Evolutionary conservation across 2,888 invertebrate species (phyloP), one percentile per base, ranked within the genome.

Genomic region (Drosophila demipolita): DNA sequence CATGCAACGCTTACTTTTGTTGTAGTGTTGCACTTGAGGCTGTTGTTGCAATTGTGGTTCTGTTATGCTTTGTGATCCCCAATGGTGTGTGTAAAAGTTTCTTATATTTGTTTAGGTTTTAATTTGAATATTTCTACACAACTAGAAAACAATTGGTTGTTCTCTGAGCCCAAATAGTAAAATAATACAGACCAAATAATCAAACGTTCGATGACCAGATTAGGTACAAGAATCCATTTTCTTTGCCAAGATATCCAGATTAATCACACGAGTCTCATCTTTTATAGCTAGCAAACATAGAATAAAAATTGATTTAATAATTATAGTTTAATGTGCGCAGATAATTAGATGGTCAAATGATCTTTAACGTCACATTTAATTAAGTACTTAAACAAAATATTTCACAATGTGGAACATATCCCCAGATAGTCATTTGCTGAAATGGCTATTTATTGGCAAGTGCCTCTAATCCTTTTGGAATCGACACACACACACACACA

Each of bases 381-480:
- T 58, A 61, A 66, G 54, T 58, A 17, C 45, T 50, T 74, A 3
- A 63, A 64, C 23, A 32, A 45, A 33, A 36, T 33, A 63, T 48
- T 63, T 52, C 8, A 38, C 26, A 68, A 49, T 49, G 52, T 20
- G 38, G 42, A 52, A n/a, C 48, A n/a, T 20, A 33, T 35, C 48
- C 40, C 48, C 23, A 38, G 32, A 15, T 20, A 26, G 26, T 33
- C 53, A 38, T 48, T 49, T 45, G 8, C 42, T 36, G 35, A 38
- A 33, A 23, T 32, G 52, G 45, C 26, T 20, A 62, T 60, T 54
- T 33, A 38, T 58, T 49, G 35, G 57, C 17, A 40, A 54, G 32
- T 62, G 71, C 38, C 55, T 36, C 32, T 61, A 78, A 78, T 73
- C 67, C 73, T 55, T 76, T 67, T 55, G 52, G 52, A 60, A 70